phyloP scores from a whole-genome alignment of 2,797 vertebrate species.

The Pyrocephalus nanus region DNA sequence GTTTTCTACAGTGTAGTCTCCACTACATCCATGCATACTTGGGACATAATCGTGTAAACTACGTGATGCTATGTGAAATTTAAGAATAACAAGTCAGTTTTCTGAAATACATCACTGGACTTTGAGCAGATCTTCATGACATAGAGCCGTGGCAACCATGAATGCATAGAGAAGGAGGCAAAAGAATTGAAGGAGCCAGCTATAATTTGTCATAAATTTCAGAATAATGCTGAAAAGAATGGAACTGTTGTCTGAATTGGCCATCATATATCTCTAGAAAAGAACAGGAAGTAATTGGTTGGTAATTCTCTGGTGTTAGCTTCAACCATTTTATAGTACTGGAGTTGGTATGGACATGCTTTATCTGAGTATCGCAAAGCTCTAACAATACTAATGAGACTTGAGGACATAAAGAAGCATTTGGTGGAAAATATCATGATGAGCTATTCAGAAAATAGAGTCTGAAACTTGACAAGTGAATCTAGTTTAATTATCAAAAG shows the following conservation, averaged over 20 bases:
- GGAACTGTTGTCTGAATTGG: background rate
- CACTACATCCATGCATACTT: background rate
- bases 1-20: background rate
- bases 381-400: background rate
- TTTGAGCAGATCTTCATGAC: background rate
- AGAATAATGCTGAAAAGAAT: background rate
- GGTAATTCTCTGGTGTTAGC: background rate
- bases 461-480: background rate
- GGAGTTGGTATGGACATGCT: background rate
- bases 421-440: conserved; percentile 6
- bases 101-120: background rate
- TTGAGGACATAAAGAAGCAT: background rate
- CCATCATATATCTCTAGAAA: background rate
- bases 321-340: background rate
- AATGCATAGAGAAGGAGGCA: background rate
- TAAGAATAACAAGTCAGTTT: background rate
- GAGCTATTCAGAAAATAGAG: background rate
- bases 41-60: background rate
- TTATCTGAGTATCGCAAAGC: background rate
- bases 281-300: background rate
- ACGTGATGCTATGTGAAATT: background rate
- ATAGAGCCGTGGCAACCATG: background rate
- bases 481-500: background rate
- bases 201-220: background rate
- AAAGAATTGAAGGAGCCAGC: background rate